Evolutionary conservation across 1,140 invertebrate species (phyloP), one percentile per base, ranked within the genome.

Genomic region (Rhopalosiphum padi): DNA sequence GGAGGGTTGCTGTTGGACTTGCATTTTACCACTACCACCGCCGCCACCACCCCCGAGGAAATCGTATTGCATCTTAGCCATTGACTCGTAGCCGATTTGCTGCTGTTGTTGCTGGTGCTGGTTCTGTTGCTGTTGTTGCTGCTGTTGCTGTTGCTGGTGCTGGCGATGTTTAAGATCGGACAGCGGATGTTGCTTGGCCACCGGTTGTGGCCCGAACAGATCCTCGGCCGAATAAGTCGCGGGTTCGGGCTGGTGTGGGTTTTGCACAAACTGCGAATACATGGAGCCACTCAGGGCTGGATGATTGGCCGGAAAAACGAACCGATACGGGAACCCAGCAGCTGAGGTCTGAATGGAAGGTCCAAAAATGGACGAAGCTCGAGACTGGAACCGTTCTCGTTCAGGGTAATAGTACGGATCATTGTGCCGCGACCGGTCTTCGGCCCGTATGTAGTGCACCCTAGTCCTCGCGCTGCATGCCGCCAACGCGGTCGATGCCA

Each of bases 221-320:
- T 93, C 82, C 0, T 85, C 91, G 25, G 48, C 35, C 6, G 91
- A 86, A 18, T 86, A 93, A 0, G 7, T 1, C 0, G 7, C 22
- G 1, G 46, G 37, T 37, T 93, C 82, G 35, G 37, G 43, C n/a
- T 82, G 82, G 2, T 85, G 91, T 1, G 77, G n/a, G 15, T n/a
- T 41, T 25, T 51, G 89, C 25, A 41, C 9, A 15, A 55, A 93
- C 82, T 55, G 82, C 1, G 91, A n/a, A 48, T 53, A 93, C 35
- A n/a, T 25, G n/a, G 91, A 51, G 15, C 46, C 15, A 37, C 30
- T 85, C 22, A 93, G 11, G 3, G 91, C 77, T 11, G 91, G 91
- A 43, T 93, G 91, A 37, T 93, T 93, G 48, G 91, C 91, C n/a
- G 91, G 91, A 86, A 93, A 93, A 15, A 93, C 82, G 6, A 86